phyloP scores from a whole-genome alignment of 1,140 invertebrate genomes.

The Hylyphantes graminicola region DNA sequence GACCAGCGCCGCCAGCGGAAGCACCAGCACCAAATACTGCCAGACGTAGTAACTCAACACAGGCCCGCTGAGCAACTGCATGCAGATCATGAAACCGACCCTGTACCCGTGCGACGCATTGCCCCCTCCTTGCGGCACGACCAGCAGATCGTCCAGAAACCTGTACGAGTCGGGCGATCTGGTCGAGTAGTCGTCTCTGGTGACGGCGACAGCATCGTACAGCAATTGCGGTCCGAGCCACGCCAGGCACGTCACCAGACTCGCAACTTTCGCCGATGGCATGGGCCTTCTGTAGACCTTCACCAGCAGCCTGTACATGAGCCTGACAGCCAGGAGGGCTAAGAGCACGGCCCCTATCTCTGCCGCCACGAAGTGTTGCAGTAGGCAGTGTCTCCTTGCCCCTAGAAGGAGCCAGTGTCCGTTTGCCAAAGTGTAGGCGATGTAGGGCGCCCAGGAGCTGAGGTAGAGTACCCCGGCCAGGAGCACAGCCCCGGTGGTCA shows the following conservation, averaged over 20 bases:
- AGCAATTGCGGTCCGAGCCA: constrained; percentile 62
- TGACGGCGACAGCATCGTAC: constrained; percentile 50
- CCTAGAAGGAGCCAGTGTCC: constrained; percentile 61
- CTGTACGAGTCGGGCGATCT: constrained; percentile 42
- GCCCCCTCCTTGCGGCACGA: constrained; percentile 34
- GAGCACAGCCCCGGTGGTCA: constrained; percentile 53
- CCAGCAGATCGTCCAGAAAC: constrained; percentile 51
- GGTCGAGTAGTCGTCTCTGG: constrained; percentile 31
- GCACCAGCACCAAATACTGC: constrained; percentile 62
- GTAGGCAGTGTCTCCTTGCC: constrained; percentile 58
- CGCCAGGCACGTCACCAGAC: constrained; percentile 46
- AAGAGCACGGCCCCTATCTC: constrained; percentile 58
- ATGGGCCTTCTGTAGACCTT: constrained; percentile 30
- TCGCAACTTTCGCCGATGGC: constrained; percentile 29
- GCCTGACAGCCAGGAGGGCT: constrained; percentile 57
- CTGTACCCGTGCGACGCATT: constrained; percentile 55
- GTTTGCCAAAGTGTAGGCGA: constrained; percentile 58
- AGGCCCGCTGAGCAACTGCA: constrained; percentile 54
- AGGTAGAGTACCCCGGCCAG: constrained; percentile 56
- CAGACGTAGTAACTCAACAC: constrained; percentile 61
- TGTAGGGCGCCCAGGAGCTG: constrained; percentile 60
- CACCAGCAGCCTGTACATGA: constrained; percentile 49
- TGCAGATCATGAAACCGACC: constrained; percentile 62
- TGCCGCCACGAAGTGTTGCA: constrained; percentile 58
- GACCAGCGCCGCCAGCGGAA: constrained; percentile 60